Percentiles rank a stretch among this genome's conserved stretches.
phyloP scores from a whole-genome alignment of 2,888 invertebrate genomes.

The Acronicta alni region DNA sequence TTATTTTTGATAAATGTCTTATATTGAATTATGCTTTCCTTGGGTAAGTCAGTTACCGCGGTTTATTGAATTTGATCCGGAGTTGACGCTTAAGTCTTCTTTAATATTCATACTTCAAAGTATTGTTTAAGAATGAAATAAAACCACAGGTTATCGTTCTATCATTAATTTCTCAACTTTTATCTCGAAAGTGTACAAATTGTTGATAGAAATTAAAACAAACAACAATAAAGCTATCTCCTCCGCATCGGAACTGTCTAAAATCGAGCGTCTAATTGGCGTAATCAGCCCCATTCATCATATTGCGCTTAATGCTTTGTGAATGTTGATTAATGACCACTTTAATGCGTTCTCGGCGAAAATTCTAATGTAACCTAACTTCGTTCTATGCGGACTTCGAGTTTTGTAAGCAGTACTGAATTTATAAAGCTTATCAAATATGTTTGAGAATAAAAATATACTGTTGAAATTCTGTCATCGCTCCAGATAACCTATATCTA shows the following conservation, averaged over 20 bases:
- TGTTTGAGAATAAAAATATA: constrained; percentile 10
- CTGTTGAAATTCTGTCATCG: constrained; percentile 1
- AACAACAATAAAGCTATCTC: constrained; percentile 31
- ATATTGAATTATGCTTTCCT: constrained; percentile 38
- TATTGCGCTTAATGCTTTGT: constrained; percentile 50
- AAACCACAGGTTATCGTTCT: background rate
- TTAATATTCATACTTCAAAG: background rate
- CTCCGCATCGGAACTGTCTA: constrained; percentile 38
- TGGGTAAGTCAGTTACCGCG: constrained; percentile 10
- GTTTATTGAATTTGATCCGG: background rate
- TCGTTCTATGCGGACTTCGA: constrained; percentile 38
- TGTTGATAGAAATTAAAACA: constrained; percentile 10
- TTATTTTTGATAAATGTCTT: constrained; percentile 47
- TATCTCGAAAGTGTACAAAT: background rate
- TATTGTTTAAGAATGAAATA: background rate
- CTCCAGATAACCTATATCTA: too few relatives aligned
- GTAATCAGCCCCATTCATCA: constrained; percentile 55
- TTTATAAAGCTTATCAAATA: constrained; percentile 25
- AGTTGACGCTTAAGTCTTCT: constrained; percentile 1
- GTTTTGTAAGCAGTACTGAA: constrained; percentile 17
- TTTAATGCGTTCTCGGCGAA: constrained; percentile 44
- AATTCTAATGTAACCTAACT: constrained; percentile 45
- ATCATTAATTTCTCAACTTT: background rate
- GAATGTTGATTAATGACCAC: constrained; percentile 58
- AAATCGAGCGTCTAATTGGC: constrained; percentile 51